A percentile compares a stretch with the other conserved stretches of the same genome.
These are phyloP conservation scores for Drosophila sp. DNA, from an alignment of 1,140 invertebrate genomes.

Conservation along the genomic window DNA sequence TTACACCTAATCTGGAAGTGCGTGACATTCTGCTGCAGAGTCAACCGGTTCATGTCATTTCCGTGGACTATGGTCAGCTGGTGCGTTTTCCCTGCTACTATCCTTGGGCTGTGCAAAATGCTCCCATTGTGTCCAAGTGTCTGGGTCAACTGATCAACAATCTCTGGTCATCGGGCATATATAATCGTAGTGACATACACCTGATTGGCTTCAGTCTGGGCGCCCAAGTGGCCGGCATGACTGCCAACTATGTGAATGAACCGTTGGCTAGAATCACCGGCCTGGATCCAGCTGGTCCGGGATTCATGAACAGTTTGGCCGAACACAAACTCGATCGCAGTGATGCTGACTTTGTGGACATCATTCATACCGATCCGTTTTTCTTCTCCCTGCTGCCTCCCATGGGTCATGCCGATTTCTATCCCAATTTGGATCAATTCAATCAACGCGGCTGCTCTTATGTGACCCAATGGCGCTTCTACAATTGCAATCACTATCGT, in stretches of 20 bases:
- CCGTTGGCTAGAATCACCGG: slow-evolving; percentile 72
- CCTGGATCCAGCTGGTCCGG: slow-evolving; percentile 76
- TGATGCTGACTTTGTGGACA: slow-evolving; percentile 90
- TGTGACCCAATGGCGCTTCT: slow-evolving; percentile 49
- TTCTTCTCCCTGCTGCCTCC: slow-evolving; percentile 85
- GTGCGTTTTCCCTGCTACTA: slow-evolving; percentile 84
- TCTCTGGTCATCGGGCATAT: slow-evolving; percentile 83
- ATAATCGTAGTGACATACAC: slow-evolving; percentile 86
- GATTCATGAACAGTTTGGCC: slow-evolving; percentile 52
- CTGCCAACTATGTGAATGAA: slow-evolving; percentile 81
- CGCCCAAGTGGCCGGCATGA: slow-evolving; percentile 94
- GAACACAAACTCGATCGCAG: slow-evolving; percentile 67
- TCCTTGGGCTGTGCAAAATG: slow-evolving; percentile 84
- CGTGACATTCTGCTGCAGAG: slow-evolving; percentile 66
- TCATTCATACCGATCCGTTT: slow-evolving; percentile 89
- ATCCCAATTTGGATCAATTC: slow-evolving; percentile 89
- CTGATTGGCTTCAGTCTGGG: slow-evolving; percentile 94
- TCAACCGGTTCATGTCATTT: slow-evolving; percentile 83
- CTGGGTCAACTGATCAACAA: slow-evolving; percentile 82
- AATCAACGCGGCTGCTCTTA: slow-evolving; percentile 89
- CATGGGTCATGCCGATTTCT: slow-evolving; percentile 91
- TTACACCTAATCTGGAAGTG: slow-evolving; percentile 69
- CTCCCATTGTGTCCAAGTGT: slow-evolving; percentile 83
- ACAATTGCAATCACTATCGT: slow-evolving; percentile 84
- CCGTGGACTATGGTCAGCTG: slow-evolving; percentile 84